These are phyloP conservation scores for Microcebus jonahi DNA, from an alignment of 2,113 vertebrate genomes.

Conservation along the genomic window DNA sequence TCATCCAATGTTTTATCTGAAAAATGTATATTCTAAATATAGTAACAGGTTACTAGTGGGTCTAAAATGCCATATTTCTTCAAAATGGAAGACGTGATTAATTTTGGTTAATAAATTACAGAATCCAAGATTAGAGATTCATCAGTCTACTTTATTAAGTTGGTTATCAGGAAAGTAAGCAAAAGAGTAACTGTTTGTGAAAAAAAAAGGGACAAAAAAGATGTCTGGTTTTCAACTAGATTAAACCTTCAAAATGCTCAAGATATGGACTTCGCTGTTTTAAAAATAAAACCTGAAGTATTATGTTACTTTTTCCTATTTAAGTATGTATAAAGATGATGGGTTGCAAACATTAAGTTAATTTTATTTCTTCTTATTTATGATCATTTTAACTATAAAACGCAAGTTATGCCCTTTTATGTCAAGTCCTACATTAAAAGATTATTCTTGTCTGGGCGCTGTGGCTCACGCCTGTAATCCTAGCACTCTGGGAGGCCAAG, in stretches of 20 bases:
- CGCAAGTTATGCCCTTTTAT: not conserved
- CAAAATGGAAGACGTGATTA: not conserved
- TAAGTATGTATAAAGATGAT: not conserved
- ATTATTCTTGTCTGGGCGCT: not conserved
- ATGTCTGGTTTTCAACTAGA: not conserved
- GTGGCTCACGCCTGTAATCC: no score
- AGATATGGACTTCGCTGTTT: not conserved
- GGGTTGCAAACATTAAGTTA: not conserved
- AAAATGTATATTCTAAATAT: not conserved
- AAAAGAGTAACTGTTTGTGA: not conserved
- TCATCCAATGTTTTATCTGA: not conserved
- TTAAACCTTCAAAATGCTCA: constrained; percentile 17
- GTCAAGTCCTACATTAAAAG: not conserved
- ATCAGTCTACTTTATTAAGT: not conserved
- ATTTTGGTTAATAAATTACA: not conserved
- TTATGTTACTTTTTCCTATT: not conserved
- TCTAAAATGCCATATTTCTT: constrained; percentile 1
- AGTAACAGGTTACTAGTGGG: not conserved
- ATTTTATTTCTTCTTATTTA: not conserved
- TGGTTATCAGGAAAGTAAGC: not conserved
- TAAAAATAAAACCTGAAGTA: constrained; percentile 1
- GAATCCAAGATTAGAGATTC: constrained; percentile 10
- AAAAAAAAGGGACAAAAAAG: not conserved
- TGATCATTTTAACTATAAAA: not conserved
- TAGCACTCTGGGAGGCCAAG: no score